Percentiles rank a stretch among this genome's conserved stretches.
phyloP scores from a whole-genome alignment of 2,797 vertebrate genomes.

The Smutsia temminckii region DNA sequence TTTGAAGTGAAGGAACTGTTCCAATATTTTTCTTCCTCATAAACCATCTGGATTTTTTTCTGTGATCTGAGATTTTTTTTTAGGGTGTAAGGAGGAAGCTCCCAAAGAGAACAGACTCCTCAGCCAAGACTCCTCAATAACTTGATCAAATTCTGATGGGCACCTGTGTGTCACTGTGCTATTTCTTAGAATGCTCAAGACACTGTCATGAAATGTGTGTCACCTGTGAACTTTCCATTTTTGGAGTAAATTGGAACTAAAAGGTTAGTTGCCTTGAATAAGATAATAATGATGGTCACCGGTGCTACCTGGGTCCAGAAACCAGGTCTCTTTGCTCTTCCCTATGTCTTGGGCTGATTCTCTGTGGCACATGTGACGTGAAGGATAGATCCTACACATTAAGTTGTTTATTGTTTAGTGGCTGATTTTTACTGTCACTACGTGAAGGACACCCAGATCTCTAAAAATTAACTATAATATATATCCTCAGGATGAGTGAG shows the following conservation, averaged over 20 bases:
- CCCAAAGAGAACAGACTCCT: not conserved
- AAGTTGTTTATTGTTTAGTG: not conserved
- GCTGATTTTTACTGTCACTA: not conserved
- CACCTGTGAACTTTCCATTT: not conserved
- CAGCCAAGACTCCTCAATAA: not conserved
- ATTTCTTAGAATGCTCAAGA: not conserved
- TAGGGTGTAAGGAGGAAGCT: not conserved
- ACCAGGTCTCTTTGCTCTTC: not conserved
- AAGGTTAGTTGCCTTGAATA: not conserved
- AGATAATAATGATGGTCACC: not conserved
- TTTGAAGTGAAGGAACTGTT: constrained; percentile 32
- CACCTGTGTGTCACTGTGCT: accelerated
- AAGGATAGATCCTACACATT: not conserved
- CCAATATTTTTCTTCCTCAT: not conserved
- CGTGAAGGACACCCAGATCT: not conserved
- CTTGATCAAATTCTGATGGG: not conserved
- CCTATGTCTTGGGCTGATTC: not conserved
- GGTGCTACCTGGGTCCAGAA: not conserved
- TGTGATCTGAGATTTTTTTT: not conserved
- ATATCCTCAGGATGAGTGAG: not conserved
- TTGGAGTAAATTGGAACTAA: not conserved
- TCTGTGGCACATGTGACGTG: not conserved
- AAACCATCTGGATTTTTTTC: constrained; percentile 44
- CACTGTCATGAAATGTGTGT: accelerated
- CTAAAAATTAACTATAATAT: not conserved